These are phyloP conservation scores for Mesitornis unicolor DNA, from an alignment of 2,113 vertebrate genomes.

Conservation along the genomic window DNA sequence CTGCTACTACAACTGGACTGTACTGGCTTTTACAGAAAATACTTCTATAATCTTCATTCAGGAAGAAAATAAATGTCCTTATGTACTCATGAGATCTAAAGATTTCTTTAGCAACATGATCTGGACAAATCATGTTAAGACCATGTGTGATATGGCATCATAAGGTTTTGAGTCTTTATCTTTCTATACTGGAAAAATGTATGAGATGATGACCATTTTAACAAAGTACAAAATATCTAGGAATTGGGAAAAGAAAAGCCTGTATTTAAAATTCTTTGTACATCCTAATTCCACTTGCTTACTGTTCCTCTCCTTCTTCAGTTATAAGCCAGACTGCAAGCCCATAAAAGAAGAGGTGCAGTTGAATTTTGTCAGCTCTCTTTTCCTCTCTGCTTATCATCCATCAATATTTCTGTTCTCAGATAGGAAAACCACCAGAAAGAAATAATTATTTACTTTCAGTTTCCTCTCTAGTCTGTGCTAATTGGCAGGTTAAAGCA, in stretches of 20 bases:
- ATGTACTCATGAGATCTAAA: neutral
- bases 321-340: neutral
- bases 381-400: neutral
- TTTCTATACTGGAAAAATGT: neutral
- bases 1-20: neutral
- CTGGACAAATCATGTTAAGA: neutral
- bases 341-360: neutral
- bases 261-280: neutral
- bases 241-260: neutral
- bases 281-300: neutral
- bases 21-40: neutral
- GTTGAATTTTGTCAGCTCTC: neutral
- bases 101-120: neutral
- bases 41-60: neutral
- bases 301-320: neutral
- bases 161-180: neutral
- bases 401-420: neutral
- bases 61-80: neutral
- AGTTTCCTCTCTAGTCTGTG: neutral
- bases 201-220: neutral
- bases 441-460: neutral
- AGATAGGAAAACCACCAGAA: neutral
- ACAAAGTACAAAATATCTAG: neutral
- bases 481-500: neutral
- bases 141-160: neutral